Evolutionary conservation across 2,888 invertebrate genomes (phyloP).

Genomic region (Ceramica pisi): DNA sequence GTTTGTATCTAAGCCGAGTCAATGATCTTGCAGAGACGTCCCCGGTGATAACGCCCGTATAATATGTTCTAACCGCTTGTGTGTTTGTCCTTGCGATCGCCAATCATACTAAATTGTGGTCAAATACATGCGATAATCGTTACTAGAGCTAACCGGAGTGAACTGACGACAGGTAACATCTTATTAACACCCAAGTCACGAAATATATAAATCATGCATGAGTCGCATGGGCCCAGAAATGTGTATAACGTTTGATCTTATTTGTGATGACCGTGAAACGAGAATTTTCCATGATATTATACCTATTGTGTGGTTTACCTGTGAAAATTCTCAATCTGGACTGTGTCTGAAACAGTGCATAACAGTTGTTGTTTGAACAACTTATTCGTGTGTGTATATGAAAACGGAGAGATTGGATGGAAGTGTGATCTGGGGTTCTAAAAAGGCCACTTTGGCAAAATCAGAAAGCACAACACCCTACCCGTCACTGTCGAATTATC

Average conservation of each 20-base stretch:
- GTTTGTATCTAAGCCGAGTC: conserved; percentile 22
- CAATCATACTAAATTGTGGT: conserved; percentile 46
- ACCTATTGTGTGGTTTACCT: neutral
- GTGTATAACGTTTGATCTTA: neutral
- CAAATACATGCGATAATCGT: conserved; percentile 50
- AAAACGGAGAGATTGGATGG: neutral
- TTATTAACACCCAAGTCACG: conserved; percentile 30
- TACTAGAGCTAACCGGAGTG: conserved; percentile 55
- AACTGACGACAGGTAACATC: conserved; percentile 37
- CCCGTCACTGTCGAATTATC: no score
- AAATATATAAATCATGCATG: conserved; percentile 47
- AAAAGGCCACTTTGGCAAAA: no score
- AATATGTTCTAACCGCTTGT: conserved; percentile 14
- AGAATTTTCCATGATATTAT: conserved; percentile 6
- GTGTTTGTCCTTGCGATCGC: conserved; percentile 43
- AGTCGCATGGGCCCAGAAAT: conserved; percentile 21
- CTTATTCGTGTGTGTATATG: neutral
- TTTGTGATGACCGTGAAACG: conserved; percentile 5
- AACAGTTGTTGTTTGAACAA: neutral
- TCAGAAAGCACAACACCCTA: no score
- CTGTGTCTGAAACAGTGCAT: neutral
- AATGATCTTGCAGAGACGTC: conserved; percentile 38
- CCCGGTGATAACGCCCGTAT: conserved; percentile 40
- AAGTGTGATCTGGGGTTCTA: no score
- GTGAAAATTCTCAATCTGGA: conserved; percentile 7